phyloP scores from a whole-genome alignment of 2,888 invertebrate genomes.

The Ormyrus rosae region DNA sequence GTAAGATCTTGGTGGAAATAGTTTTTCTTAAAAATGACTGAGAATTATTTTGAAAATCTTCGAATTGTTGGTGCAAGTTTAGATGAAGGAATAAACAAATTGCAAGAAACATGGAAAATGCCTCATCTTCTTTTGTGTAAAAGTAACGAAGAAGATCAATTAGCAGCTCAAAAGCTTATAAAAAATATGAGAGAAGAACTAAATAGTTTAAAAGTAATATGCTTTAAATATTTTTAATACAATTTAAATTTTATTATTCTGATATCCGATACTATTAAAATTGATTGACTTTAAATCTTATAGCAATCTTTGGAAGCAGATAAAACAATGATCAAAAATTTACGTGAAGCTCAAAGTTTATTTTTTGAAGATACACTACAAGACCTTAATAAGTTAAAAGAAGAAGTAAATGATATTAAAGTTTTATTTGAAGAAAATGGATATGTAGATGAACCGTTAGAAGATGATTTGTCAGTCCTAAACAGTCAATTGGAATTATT shows the following conservation, averaged over 20 bases:
- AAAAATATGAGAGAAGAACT: slow-evolving; percentile 49
- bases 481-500: slow-evolving; percentile 35
- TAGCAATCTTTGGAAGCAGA: slow-evolving; percentile 44
- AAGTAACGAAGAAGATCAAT: slow-evolving; percentile 47
- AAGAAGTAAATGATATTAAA: slow-evolving; percentile 53
- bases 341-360: slow-evolving; percentile 34
- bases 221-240: not conserved
- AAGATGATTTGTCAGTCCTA: slow-evolving; percentile 27
- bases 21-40: slow-evolving; percentile 32
- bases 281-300: too few species aligned
- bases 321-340: slow-evolving; percentile 4
- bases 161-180: slow-evolving; percentile 28
- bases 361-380: slow-evolving; percentile 45
- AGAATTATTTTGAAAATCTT: slow-evolving; percentile 55
- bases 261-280: too few species aligned
- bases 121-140: slow-evolving; percentile 51
- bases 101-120: slow-evolving; percentile 54
- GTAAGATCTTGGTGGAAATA: too few species aligned
- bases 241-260: slow-evolving; percentile 1
- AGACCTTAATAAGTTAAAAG: slow-evolving; percentile 38
- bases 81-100: slow-evolving; percentile 46
- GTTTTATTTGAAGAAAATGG: slow-evolving; percentile 53
- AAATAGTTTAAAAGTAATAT: slow-evolving; percentile 40
- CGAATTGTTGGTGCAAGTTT: slow-evolving; percentile 40
- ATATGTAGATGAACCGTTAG: slow-evolving; percentile 46